These are phyloP conservation scores for Prosopocoilus inquinatus DNA, from an alignment of 2,888 invertebrate species.

Conservation along the genomic window DNA sequence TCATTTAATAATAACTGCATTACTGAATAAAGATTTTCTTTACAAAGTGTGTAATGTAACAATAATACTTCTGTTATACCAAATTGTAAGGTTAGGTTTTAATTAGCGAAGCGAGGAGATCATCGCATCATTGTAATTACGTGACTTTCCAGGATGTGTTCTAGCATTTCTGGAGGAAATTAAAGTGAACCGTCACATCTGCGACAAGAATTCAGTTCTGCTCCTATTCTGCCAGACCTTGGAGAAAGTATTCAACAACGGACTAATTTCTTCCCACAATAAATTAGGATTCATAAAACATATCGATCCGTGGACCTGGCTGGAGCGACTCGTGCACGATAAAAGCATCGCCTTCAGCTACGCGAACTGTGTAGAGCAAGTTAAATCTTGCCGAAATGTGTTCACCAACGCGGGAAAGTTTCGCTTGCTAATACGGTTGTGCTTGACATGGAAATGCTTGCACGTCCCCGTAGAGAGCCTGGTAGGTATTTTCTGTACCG, in stretches of 20 bases:
- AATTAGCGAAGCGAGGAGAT: too few species aligned
- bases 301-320: slow-evolving; percentile 56
- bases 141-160: slow-evolving; percentile 44
- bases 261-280: slow-evolving; percentile 50
- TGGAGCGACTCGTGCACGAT: slow-evolving; percentile 52
- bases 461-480: slow-evolving; percentile 55
- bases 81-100: too few species aligned
- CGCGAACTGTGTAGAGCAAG: slow-evolving; percentile 50
- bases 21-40: background rate
- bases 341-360: slow-evolving; percentile 43
- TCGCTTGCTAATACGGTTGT: slow-evolving; percentile 53
- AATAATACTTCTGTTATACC: too few species aligned
- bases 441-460: slow-evolving; percentile 54
- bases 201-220: slow-evolving; percentile 53
- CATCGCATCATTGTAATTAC: too few species aligned
- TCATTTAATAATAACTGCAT: background rate
- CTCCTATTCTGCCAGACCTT: slow-evolving; percentile 54
- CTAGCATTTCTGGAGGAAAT: slow-evolving; percentile 46
- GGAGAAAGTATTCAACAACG: slow-evolving; percentile 57
- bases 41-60: too few species aligned
- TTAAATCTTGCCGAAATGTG: slow-evolving; percentile 48
- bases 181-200: slow-evolving; percentile 35
- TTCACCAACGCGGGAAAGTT: slow-evolving; percentile 51
- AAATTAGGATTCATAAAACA: slow-evolving; percentile 48
- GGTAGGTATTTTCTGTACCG: slow-evolving; percentile 40